phyloP scores from a whole-genome alignment of 2,888 invertebrate genomes.

The Caenorhabditis virilis region DNA sequence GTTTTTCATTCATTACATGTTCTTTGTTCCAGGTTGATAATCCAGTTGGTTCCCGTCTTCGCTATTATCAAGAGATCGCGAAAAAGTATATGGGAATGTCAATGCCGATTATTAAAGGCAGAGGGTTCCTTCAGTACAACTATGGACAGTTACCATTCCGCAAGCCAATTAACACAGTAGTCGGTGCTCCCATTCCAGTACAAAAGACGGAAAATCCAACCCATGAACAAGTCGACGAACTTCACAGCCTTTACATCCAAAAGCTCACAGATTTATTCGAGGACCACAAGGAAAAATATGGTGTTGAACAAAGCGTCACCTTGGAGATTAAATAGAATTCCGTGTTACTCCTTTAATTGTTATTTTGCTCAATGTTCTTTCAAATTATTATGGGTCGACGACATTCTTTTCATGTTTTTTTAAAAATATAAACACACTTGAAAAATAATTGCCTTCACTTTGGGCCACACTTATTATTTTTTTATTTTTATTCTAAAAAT shows the following conservation, averaged over 20 bases:
- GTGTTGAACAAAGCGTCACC: no score
- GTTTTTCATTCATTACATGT: background rate
- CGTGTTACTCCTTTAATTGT: background rate
- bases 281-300: slow-evolving; percentile 80
- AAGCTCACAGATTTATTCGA: slow-evolving; percentile 80
- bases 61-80: slow-evolving; percentile 50
- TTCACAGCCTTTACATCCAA: slow-evolving; percentile 80
- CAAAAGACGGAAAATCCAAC: slow-evolving; percentile 78
- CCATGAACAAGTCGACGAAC: slow-evolving; percentile 77
- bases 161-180: slow-evolving; percentile 82
- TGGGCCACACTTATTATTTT: no score
- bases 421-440: no score
- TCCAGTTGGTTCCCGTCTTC: slow-evolving; percentile 49
- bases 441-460: no score
- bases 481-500: no score
- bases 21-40: slow-evolving; percentile 11
- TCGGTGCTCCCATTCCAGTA: slow-evolving; percentile 84
- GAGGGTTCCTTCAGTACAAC: slow-evolving; percentile 78
- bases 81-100: slow-evolving; percentile 69
- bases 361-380: no score
- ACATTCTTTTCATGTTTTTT: no score
- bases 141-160: slow-evolving; percentile 85
- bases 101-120: slow-evolving; percentile 70
- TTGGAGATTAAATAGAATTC: slow-evolving; percentile 8
- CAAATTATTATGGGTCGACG: no score